These are phyloP conservation scores for Tupaia chinensis DNA, from an alignment of 2,113 vertebrate genomes.

Conservation along the genomic window DNA sequence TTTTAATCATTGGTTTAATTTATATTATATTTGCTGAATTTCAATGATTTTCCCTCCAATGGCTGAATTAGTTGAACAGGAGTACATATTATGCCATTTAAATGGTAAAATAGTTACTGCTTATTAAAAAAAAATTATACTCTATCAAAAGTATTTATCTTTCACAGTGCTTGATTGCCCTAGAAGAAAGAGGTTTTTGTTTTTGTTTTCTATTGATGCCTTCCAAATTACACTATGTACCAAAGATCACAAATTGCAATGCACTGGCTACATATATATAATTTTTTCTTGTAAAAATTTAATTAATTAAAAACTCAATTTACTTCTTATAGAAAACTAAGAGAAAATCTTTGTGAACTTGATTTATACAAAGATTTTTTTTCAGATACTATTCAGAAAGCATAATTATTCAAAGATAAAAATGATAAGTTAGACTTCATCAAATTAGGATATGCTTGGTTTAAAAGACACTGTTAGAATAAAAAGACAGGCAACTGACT, in stretches of 20 bases:
- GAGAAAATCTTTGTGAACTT: not conserved
- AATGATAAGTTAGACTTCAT: not conserved
- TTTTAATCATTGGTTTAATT: conserved; percentile 26
- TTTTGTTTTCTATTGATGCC: not conserved
- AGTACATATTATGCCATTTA: not conserved
- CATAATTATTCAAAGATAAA: not conserved
- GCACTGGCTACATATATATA: not conserved
- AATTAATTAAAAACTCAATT: not conserved
- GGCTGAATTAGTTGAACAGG: not conserved
- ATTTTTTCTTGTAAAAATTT: not conserved
- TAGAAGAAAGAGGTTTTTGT: not conserved
- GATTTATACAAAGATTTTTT: not conserved
- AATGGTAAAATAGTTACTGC: not conserved
- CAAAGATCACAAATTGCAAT: not conserved
- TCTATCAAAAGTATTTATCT: not conserved
- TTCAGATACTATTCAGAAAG: not conserved
- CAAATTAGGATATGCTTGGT: not conserved
- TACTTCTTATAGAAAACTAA: not conserved
- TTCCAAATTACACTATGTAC: not conserved
- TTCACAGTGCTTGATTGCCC: not conserved
- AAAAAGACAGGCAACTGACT: not conserved
- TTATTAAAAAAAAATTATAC: conserved; percentile 11
- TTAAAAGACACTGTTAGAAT: not conserved
- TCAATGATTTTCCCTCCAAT: not conserved
- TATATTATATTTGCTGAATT: conserved; percentile 13